phyloP scores from a whole-genome alignment of 1,140 invertebrate genomes.

The Berghia stephanieae region DNA sequence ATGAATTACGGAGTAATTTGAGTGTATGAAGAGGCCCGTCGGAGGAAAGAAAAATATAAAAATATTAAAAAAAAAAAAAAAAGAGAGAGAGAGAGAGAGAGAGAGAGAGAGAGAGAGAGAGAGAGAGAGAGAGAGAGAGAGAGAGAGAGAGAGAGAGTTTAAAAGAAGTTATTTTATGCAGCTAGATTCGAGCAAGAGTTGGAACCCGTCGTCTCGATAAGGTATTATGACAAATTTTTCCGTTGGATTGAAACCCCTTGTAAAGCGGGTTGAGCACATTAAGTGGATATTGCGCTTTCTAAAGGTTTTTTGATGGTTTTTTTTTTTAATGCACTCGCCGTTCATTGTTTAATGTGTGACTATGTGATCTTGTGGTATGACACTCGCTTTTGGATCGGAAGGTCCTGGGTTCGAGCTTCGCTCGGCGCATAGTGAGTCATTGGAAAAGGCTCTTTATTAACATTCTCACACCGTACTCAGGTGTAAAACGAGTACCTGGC shows the following conservation, averaged over 20 bases:
- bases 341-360: too few relatives aligned
- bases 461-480: too few relatives aligned
- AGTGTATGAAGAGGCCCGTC: not conserved
- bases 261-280: not conserved
- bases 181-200: not conserved
- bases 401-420: too few relatives aligned
- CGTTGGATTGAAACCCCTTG: not conserved
- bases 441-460: too few relatives aligned
- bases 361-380: too few relatives aligned
- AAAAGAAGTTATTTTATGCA: not conserved
- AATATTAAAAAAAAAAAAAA: not conserved
- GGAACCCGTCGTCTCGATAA: not conserved
- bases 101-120: not conserved
- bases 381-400: too few relatives aligned
- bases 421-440: too few relatives aligned
- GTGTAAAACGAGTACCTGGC: too few relatives aligned
- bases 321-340: not conserved
- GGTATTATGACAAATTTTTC: not conserved
- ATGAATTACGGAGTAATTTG: not conserved
- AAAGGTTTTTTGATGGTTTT: not conserved
- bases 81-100: not conserved
- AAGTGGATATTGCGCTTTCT: not conserved
- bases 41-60: not conserved
- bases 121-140: not conserved
- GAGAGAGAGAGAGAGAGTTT: conserved; percentile 1